Evolutionary conservation across 1,140 invertebrate genomes (phyloP).

Genomic region (Drosophila virilis): DNA sequence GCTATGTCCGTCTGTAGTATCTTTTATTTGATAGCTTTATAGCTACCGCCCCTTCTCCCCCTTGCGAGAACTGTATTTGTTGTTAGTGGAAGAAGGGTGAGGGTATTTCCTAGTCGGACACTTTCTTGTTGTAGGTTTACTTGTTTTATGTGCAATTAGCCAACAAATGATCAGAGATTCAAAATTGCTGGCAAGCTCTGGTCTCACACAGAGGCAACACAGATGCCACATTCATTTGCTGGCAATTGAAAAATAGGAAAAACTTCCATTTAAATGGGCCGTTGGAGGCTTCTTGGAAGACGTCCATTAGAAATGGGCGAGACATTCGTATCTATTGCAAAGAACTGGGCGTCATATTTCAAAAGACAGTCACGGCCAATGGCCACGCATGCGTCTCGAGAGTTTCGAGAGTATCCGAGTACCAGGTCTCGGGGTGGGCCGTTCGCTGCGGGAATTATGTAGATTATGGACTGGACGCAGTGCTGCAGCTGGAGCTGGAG

Average conservation of each 20-base stretch:
- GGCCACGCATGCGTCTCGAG: slow-evolving; percentile 33
- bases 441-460: slow-evolving; percentile 45
- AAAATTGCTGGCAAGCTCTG: slow-evolving; percentile 54
- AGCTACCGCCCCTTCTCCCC: too few relatives aligned
- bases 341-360: slow-evolving; percentile 73
- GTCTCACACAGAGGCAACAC: slow-evolving; percentile 41
- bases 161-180: slow-evolving; percentile 26
- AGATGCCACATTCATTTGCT: slow-evolving; percentile 37
- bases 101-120: too few relatives aligned
- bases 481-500: slow-evolving; percentile 14
- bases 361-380: slow-evolving; percentile 37
- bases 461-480: slow-evolving; percentile 39
- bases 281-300: slow-evolving; percentile 46
- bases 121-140: not conserved
- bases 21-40: too few relatives aligned
- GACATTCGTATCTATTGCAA: slow-evolving; percentile 47
- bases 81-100: too few relatives aligned
- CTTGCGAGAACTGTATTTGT: too few relatives aligned
- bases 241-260: slow-evolving; percentile 32
- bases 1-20: too few relatives aligned
- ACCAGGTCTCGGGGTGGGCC: slow-evolving; percentile 17
- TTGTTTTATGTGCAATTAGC: slow-evolving; percentile 14
- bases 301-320: slow-evolving; percentile 46
- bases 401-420: not conserved
- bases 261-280: slow-evolving; percentile 15